Evolutionary conservation across 2,888 invertebrate species (phyloP).

Genomic region (Brenthis hecate): DNA sequence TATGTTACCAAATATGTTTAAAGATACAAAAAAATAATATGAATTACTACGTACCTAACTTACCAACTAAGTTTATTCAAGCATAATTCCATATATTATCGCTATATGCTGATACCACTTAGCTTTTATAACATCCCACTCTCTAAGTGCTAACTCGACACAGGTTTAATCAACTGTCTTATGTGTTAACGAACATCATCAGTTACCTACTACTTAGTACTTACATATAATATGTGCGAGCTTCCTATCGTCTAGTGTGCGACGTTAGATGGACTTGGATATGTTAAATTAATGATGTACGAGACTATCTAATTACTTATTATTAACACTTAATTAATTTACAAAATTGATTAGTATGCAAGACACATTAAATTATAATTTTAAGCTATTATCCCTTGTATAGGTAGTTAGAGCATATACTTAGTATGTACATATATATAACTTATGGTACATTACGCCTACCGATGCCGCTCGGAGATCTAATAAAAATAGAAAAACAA

Average conservation of each 20-base stretch:
- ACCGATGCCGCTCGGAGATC: no score
- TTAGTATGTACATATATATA: no score
- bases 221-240: neutral
- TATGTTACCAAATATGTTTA: neutral
- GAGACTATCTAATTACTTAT: conserved; percentile 9
- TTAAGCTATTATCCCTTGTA: no score
- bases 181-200: conserved; percentile 29
- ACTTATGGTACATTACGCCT: no score
- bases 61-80: no score
- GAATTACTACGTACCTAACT: neutral
- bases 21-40: neutral
- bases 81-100: no score
- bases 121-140: conserved; percentile 21
- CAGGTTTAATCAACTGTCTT: conserved; percentile 29
- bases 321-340: conserved; percentile 8
- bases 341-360: conserved; percentile 6
- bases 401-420: no score
- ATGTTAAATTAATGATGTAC: conserved; percentile 9
- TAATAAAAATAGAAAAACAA: no score
- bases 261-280: neutral
- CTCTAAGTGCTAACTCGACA: conserved; percentile 24
- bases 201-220: neutral
- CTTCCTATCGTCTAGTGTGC: conserved; percentile 12
- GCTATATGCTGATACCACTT: conserved; percentile 2
- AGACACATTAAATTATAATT: neutral